Base-by-base conservation (phyloP, 1,140 invertebrate species). In the Orchesella cincta region DNA sequence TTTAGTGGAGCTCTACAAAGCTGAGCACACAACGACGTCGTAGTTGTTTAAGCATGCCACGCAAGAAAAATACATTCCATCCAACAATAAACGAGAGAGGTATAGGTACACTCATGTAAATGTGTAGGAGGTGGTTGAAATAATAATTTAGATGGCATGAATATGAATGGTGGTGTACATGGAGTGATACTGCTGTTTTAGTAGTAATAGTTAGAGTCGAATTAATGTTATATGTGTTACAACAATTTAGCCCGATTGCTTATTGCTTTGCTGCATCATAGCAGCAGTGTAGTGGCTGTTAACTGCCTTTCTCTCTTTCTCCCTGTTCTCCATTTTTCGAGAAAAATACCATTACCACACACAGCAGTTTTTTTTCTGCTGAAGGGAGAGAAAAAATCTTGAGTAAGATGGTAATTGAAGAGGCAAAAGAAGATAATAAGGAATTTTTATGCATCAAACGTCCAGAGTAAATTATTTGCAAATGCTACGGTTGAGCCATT, bases 401-500 rank as follows among this genome's bases (percentile, higher is more conserved):
- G 46, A n/a, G 34, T 62, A 46, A 57, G n/a, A 52, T 51, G 31
- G 74, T 76, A 79, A 76, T 79, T 76, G 78, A 75, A 73, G 74
- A 67, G 57, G 33, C 26, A 74, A 36, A 77, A 67, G 75, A 3
- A 79, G 78, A 79, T 81, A 81, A 81, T 81, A 76, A 77, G 80
- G 76, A 78, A 81, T 81, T 79, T 79, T 81, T 81, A 81, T 81
- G 80, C 78, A 75, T 77, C 79, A 79, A 78, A 79, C 80, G 80
- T 81, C 74, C 71, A 73, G 54, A 51, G 70, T 78, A 81, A 81
- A 81, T 81, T 81, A 81, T 81, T 81, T 81, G 80, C 78, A 79
- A 81, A 79, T 54, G 78, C 75, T 78, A 57, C 76, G 36, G 75
- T 79, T 79, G 78, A 79, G 76, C 78, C 80, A 81, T 81, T 81